Base-by-base conservation (phyloP, 2,113 vertebrate species). In the Limanda limanda region DNA sequence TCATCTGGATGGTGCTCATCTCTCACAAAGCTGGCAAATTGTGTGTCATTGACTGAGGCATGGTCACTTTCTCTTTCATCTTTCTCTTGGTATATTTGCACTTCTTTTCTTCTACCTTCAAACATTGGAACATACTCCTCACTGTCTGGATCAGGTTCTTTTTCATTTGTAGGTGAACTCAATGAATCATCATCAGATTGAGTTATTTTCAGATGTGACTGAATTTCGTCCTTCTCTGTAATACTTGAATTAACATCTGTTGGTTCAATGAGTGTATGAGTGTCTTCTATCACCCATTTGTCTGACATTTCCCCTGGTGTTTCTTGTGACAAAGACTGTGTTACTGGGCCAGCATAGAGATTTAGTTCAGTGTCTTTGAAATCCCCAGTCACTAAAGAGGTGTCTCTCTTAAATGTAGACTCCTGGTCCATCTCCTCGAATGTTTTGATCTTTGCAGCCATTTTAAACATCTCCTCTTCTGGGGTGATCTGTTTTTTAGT, bases 391-490 rank as follows among this genome's bases (percentile, higher is more conserved):
- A 91, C 95, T n/a, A 93, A 92, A 59, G 83, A 89, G 72, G 87
- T 95, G 18, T 95, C 95, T 88, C 77, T 95, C 86, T 92, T 96
- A n/a, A 92, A 93, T 92, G 95, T 97, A 57, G 94, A 94, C 71
- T 99, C 97, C 47, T 98, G 95, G 71, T 99, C 97, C 87, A 99
- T 95, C 83, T 98, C 96, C 71, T 98, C 97, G 86, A 99, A 99
- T 62, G 88, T 98, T 94, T 97, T 97, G 40, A 99, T 95, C 91
- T 98, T 99, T 85, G 97, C 95, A 78, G 96, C 98, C 95, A 99
- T 99, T 93, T 98, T 99, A 88, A 99, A 99, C 98, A 99, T 99
- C 75, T 98, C 96, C 78, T 99, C 97, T 68, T 99, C 98, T 0
- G 97, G 96, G 0, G 97, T 98, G 60, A 97, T 94, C 75, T 96